Conservation (phyloP, 1,140 invertebrate genomes). For the Sarcophaga peregrina region DNA sequence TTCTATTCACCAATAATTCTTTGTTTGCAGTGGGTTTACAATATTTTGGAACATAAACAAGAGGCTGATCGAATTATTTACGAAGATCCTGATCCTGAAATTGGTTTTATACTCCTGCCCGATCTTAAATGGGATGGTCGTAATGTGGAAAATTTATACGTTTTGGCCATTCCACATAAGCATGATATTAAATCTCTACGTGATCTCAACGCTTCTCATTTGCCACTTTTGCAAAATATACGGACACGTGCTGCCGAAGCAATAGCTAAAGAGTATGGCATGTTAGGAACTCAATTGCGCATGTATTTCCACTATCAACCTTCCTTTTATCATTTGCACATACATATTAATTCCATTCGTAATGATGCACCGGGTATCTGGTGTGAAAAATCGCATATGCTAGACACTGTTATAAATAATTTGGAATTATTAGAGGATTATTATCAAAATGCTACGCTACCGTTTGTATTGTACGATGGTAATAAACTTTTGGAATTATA, state of each 20-base stretch:
- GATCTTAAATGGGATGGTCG: slow-evolving; percentile 95
- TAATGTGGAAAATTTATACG: slow-evolving; percentile 80
- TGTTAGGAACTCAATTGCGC: slow-evolving; percentile 78
- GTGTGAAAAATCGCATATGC: slow-evolving; percentile 85
- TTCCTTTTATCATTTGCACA: slow-evolving; percentile 95
- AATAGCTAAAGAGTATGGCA: slow-evolving; percentile 83
- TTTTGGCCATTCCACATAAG: slow-evolving; percentile 83
- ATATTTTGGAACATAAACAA: slow-evolving; percentile 90
- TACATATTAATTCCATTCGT: slow-evolving; percentile 90
- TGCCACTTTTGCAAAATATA: slow-evolving; percentile 88
- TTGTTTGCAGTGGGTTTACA: slow-evolving; percentile 89
- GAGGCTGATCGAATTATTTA: slow-evolving; percentile 89
- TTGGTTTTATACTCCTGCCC: slow-evolving; percentile 89
- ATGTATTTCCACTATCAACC: slow-evolving; percentile 96
- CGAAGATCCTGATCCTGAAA: slow-evolving; percentile 82
- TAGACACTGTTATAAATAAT: slow-evolving; percentile 91
- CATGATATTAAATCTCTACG: slow-evolving; percentile 83
- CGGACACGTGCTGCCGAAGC: slow-evolving; percentile 77
- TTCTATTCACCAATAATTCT: slow-evolving; percentile 29
- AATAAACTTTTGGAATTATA: slow-evolving; percentile 59
- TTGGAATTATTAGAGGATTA: slow-evolving; percentile 84
- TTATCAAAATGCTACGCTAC: slow-evolving; percentile 84
- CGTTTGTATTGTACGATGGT: slow-evolving; percentile 76
- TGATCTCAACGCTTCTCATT: slow-evolving; percentile 81
- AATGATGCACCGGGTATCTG: slow-evolving; percentile 85